Conservation (phyloP, 2,797 vertebrate species). For the Staurois parvus region DNA sequence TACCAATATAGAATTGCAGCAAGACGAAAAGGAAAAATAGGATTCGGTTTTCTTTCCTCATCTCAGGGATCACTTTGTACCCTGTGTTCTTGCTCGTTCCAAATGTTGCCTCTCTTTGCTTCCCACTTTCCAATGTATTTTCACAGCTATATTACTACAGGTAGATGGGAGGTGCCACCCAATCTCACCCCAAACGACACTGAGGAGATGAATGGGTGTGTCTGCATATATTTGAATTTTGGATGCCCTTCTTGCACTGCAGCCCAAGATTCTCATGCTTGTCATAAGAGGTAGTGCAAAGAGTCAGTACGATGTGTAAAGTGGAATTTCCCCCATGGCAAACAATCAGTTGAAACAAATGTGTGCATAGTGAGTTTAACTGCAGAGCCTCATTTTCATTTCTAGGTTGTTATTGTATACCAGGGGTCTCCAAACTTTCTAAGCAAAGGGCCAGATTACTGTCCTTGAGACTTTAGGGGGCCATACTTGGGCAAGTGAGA, state of each 20-base stretch:
- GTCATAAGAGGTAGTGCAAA: too few relatives aligned
- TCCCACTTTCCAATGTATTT: not conserved
- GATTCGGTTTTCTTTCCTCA: not conserved
- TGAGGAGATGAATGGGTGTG: not conserved
- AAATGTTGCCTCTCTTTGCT: not conserved
- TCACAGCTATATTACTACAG: not conserved
- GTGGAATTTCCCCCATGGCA: too few relatives aligned
- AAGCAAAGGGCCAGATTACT: too few relatives aligned
- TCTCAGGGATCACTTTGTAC: not conserved
- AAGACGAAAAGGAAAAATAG: not conserved
- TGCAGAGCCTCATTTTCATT: too few relatives aligned
- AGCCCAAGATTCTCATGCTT: too few relatives aligned
- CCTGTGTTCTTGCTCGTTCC: not conserved
- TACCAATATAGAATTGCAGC: conserved; percentile 32
- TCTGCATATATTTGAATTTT: not conserved
- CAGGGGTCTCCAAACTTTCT: too few relatives aligned
- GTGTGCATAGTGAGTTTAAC: too few relatives aligned
- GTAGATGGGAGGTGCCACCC: not conserved
- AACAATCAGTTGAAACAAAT: too few relatives aligned
- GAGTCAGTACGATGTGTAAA: too few relatives aligned
- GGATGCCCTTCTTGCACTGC: not conserved
- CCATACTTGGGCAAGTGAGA: too few relatives aligned
- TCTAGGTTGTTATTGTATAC: too few relatives aligned
- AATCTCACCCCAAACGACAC: not conserved
- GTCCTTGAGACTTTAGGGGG: too few relatives aligned